These are phyloP conservation scores for Sprattus sprattus DNA, from an alignment of 2,113 vertebrate species.

Conservation along the genomic window DNA sequence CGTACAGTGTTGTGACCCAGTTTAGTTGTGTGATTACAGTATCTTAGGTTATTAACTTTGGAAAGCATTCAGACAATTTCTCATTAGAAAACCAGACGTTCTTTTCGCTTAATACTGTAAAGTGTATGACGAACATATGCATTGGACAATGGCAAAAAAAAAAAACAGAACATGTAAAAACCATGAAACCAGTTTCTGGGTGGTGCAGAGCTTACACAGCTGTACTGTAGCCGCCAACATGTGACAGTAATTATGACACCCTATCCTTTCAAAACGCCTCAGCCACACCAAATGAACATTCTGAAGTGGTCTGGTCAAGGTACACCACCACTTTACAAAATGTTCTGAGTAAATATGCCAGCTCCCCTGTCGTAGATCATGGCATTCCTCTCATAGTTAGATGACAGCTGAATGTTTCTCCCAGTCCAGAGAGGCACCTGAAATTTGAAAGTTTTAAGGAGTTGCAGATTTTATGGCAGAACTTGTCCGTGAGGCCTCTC, in stretches of 20 bases:
- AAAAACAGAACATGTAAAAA: background rate
- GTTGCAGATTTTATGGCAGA: conserved; percentile 4
- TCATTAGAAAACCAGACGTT: background rate
- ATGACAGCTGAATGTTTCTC: conserved; percentile 35
- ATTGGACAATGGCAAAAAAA: background rate
- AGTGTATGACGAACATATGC: too few relatives aligned
- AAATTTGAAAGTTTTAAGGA: conserved; percentile 6
- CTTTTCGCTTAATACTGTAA: too few relatives aligned
- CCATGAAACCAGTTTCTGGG: background rate
- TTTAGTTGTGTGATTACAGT: background rate
- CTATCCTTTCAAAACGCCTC: conserved; percentile 9
- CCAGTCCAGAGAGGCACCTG: conserved; percentile 7
- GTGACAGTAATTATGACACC: conserved; percentile 15
- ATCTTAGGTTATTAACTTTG: background rate
- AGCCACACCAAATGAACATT: background rate
- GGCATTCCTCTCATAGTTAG: conserved; percentile 28
- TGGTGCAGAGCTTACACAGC: background rate
- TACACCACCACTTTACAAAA: background rate
- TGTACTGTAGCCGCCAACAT: conserved; percentile 4
- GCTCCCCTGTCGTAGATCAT: background rate
- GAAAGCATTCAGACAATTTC: background rate
- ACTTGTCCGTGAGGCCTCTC: background rate
- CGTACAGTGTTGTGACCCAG: background rate
- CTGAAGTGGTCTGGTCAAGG: background rate
- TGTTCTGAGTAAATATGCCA: background rate